These are phyloP conservation scores for Bombus affinis DNA, from an alignment of 1,140 invertebrate genomes.

Conservation along the genomic window DNA sequence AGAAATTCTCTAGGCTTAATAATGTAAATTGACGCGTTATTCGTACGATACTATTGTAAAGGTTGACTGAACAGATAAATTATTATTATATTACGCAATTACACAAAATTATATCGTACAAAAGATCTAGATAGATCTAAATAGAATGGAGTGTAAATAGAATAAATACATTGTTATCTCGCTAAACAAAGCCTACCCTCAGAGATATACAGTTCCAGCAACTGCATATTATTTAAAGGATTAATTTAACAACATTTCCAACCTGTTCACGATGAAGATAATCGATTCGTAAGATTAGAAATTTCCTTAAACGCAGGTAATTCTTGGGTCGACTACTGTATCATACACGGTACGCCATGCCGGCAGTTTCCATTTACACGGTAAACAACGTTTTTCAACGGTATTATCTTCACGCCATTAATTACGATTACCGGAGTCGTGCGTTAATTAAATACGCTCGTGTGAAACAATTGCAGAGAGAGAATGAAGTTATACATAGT, in stretches of 20 bases:
- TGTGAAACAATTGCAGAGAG: not conserved
- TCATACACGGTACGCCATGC: not conserved
- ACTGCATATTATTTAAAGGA: not conserved
- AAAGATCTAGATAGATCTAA: no score
- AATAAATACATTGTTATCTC: no score
- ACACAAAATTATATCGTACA: no score
- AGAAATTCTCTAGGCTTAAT: no score
- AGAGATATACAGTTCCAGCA: not conserved
- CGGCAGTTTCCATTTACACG: conserved; percentile 7
- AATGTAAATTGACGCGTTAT: no score
- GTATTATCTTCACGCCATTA: not conserved
- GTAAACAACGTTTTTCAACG: not conserved
- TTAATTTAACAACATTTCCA: not conserved
- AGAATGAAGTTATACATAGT: not conserved
- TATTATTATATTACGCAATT: no score
- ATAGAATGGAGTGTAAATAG: no score
- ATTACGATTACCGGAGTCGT: not conserved
- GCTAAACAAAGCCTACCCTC: not conserved
- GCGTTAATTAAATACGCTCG: conserved; percentile 31
- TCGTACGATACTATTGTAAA: no score
- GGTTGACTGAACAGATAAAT: no score
- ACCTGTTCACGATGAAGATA: not conserved
- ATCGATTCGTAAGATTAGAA: not conserved
- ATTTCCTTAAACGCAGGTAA: not conserved
- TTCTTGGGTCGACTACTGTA: not conserved